Evolutionary conservation across 2,113 vertebrate species (phyloP), one percentile per base, ranked within the genome.

Genomic region (Lanius collurio): DNA sequence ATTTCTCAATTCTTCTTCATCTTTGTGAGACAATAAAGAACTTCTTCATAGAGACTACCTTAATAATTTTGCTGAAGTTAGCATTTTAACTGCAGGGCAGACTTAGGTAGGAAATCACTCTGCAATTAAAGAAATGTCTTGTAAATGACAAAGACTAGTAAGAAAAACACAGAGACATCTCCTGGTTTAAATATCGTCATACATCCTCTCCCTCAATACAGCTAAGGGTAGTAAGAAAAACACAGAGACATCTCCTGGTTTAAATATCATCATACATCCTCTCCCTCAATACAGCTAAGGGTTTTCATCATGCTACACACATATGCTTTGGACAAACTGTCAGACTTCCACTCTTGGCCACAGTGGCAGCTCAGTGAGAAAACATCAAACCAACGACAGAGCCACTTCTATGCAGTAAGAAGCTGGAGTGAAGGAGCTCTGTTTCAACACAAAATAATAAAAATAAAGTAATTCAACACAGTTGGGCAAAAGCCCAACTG

Each of bases 361-460:
- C 21, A 24, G 57, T 3, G 9, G 21, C 75, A 86, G 70, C 69
- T 69, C 64, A 53, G 6, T n/a, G 39, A 90, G 49, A 79, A 9
- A 13, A 37, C 4, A 1, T 15, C 53, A 50, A 31, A 41, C 27
- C 8, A 77, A 83, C 11, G 35, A n/a, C 20, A 56, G 44, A 68
- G 79, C 13, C n/a, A 8, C 78, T 15, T 31, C 33, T 13, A 24
- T 5, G 44, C 0, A 0, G 27, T 17, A 82, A 64, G 1, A 1
- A 73, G 35, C 33, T 20, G 7, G 24, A 83, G 73, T 1, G 0
- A 73, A 81, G 0, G 1, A 80, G 59, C 13, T 74, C 37, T 46
- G 9, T 39, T 71, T 44, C 59, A 56, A 28, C 22, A 22, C 42
- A 73, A 37, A 37, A 37, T 37, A 37, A 37, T 37, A 37, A 37